Percentiles rank a stretch among this genome's conserved stretches.
Evolutionary conservation across 2,888 invertebrate genomes (phyloP).

Genomic region (Erebia aethiops): DNA sequence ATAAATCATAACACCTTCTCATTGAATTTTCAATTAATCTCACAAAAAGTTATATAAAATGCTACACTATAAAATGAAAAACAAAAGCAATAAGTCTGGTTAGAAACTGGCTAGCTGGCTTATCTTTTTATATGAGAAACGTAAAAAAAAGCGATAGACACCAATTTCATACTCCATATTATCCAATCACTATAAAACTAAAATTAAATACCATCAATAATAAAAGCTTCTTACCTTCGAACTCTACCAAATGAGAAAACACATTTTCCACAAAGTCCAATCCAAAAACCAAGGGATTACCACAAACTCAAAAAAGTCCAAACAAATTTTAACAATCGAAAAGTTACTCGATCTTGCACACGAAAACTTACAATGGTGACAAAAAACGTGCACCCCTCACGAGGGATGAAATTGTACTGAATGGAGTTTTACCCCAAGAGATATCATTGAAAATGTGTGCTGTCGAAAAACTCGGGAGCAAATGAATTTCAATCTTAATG

Average conservation of each 20-base stretch:
- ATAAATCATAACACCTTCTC: too few species aligned
- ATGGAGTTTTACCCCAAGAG: constrained; percentile 28
- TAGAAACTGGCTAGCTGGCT: too few species aligned
- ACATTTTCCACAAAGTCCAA: constrained; percentile 14
- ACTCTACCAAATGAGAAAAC: constrained; percentile 4
- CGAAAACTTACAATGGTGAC: constrained; percentile 37
- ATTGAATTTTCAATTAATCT: too few species aligned
- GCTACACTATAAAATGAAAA: too few species aligned
- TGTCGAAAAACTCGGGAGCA: constrained; percentile 18
- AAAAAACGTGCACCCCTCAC: constrained; percentile 37
- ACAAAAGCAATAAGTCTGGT: too few species aligned
- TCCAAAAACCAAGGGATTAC: constrained; percentile 21
- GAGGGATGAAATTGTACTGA: constrained; percentile 27
- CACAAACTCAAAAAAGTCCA: constrained; percentile 16
- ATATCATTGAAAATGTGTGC: constrained; percentile 24
- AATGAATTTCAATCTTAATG: constrained; percentile 27
- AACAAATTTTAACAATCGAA: constrained; percentile 25
- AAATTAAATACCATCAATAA: not conserved
- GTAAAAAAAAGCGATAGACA: too few species aligned
- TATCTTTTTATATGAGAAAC: too few species aligned
- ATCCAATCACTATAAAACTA: too few species aligned
- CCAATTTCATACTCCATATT: too few species aligned
- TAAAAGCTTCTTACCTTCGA: constrained; percentile 14
- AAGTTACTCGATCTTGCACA: constrained; percentile 34
- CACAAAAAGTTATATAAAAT: too few species aligned